A percentile compares a stretch with the other conserved stretches of the same genome.
Evolutionary conservation across 2,888 invertebrate genomes (phyloP).

Genomic region (Hoplodrina ambigua): DNA sequence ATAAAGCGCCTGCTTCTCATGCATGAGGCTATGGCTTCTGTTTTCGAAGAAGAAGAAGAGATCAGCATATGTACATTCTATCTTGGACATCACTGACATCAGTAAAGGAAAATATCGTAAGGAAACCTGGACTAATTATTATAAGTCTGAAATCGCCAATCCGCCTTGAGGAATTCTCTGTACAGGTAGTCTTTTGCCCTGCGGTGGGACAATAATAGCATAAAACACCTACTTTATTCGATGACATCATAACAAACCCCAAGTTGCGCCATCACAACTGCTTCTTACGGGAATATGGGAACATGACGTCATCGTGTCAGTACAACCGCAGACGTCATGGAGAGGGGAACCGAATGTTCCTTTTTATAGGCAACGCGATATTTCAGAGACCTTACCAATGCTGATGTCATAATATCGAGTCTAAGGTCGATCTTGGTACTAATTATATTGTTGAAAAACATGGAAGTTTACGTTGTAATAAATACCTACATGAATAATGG

Average conservation of each 20-base stretch:
- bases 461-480: neutral
- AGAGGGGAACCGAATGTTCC: constrained; percentile 43
- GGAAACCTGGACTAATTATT: too few species aligned
- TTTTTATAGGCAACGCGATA: constrained; percentile 41
- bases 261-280: constrained; percentile 21
- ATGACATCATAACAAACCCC: constrained; percentile 41
- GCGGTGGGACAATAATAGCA: neutral
- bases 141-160: too few species aligned
- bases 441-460: neutral
- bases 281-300: constrained; percentile 41
- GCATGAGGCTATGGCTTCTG: too few species aligned
- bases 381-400: constrained; percentile 37
- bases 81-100: too few species aligned
- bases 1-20: too few species aligned
- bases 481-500: constrained; percentile 18
- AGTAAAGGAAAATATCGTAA: too few species aligned
- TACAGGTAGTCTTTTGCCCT: too few species aligned
- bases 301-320: constrained; percentile 52
- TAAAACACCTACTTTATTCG: constrained; percentile 4
- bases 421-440: constrained; percentile 23
- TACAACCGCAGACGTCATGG: constrained; percentile 32
- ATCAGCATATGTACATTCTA: too few species aligned
- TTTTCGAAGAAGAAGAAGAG: too few species aligned
- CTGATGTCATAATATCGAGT: constrained; percentile 29
- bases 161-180: too few species aligned